These are phyloP conservation scores for Irena cyanogastra DNA, from an alignment of 2,113 vertebrate species.

Conservation along the genomic window DNA sequence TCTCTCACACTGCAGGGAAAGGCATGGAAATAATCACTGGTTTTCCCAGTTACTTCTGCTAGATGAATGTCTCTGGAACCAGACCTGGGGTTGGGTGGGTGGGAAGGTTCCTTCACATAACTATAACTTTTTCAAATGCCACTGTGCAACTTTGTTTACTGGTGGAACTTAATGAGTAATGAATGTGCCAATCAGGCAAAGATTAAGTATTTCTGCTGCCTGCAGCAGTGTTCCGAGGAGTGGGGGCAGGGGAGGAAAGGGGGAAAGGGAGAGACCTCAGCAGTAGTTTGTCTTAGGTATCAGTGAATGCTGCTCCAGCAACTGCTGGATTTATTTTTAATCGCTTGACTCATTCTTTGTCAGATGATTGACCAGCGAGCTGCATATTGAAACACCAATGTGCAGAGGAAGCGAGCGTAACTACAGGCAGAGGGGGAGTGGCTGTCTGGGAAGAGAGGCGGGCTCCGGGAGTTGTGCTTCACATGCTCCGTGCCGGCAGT, in stretches of 20 bases:
- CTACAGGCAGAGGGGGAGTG: conserved; percentile 28
- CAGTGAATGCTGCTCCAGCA: conserved; percentile 60
- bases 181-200: neutral
- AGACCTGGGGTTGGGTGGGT: neutral
- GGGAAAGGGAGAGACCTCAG: neutral
- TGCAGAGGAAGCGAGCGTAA: conserved; percentile 43
- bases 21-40: neutral
- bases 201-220: conserved; percentile 28
- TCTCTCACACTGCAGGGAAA: neutral
- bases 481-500: conserved; percentile 7
- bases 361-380: conserved; percentile 73
- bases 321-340: conserved; percentile 79
- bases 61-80: neutral
- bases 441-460: conserved; percentile 63
- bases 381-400: conserved; percentile 31
- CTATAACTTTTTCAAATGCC: neutral
- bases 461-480: conserved; percentile 36
- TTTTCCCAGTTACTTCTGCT: neutral
- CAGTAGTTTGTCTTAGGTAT: conserved; percentile 58
- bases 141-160: neutral
- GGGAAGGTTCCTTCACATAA: neutral
- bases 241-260: neutral
- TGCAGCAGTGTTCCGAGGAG: neutral
- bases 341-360: conserved; percentile 75
- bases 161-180: conserved; percentile 24